Evolutionary conservation across 2,113 vertebrate genomes (phyloP).

Genomic region (Crotalus tigris): DNA sequence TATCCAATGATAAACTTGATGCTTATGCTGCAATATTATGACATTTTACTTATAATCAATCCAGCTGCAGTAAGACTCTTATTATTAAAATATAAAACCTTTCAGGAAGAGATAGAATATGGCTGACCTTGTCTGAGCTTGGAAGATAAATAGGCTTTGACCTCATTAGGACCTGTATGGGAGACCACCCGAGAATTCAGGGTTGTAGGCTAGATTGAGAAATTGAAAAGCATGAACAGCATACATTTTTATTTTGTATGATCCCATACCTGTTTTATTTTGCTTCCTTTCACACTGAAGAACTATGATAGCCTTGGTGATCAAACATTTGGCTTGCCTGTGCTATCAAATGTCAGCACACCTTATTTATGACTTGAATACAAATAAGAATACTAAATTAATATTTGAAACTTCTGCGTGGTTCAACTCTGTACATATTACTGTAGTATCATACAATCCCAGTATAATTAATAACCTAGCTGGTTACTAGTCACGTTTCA

Average conservation of each 20-base stretch:
- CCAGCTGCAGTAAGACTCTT: background rate
- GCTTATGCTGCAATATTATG: background rate
- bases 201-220: background rate
- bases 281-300: background rate
- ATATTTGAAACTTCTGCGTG: background rate
- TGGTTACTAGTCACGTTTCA: background rate
- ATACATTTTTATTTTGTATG: background rate
- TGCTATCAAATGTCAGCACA: background rate
- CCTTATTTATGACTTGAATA: background rate
- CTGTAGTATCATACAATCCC: background rate
- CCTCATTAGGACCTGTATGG: background rate
- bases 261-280: background rate
- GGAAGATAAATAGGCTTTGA: background rate
- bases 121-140: background rate
- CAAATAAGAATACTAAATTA: background rate
- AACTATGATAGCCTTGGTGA: background rate
- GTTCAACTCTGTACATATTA: background rate
- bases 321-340: background rate
- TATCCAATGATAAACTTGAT: background rate
- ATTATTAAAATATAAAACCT: background rate
- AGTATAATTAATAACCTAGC: background rate
- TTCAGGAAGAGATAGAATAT: background rate
- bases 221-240: background rate
- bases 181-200: background rate
- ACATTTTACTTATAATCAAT: background rate